Evolutionary conservation across 2,113 vertebrate genomes (phyloP).

Genomic region (Calidris pygmaea): DNA sequence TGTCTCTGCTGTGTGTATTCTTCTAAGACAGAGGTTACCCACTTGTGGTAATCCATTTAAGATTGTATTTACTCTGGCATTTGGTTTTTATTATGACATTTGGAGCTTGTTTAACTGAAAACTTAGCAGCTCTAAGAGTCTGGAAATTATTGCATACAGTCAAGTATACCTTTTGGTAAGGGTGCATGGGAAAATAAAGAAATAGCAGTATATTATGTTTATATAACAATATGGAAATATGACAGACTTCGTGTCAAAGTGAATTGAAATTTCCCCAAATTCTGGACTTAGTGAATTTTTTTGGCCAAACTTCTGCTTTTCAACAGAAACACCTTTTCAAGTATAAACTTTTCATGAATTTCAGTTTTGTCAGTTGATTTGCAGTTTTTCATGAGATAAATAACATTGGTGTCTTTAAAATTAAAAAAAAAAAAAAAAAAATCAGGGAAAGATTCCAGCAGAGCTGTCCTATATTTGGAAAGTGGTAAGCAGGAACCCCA

Average conservation of each 20-base stretch:
- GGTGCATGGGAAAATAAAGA: neutral
- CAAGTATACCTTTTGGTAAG: neutral
- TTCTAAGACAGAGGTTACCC: neutral
- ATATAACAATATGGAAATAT: neutral
- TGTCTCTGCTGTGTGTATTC: neutral
- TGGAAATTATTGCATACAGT: neutral
- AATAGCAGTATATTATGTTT: neutral
- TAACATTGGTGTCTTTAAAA: neutral
- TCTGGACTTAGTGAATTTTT: neutral
- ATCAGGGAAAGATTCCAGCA: neutral
- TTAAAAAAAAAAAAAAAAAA: neutral
- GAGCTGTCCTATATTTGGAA: neutral
- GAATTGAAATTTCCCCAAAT: neutral
- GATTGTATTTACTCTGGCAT: neutral
- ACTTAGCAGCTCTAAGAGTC: neutral
- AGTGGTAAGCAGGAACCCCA: neutral
- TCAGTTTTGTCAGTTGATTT: neutral
- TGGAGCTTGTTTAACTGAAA: neutral
- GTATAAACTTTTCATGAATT: neutral
- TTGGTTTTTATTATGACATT: neutral
- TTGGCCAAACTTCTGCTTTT: neutral
- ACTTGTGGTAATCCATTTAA: neutral
- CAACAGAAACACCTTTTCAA: neutral
- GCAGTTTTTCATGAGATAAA: neutral
- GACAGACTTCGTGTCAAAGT: neutral